Evolutionary conservation across 2,888 invertebrate genomes (phyloP).

Genomic region (Sacculina carcini): DNA sequence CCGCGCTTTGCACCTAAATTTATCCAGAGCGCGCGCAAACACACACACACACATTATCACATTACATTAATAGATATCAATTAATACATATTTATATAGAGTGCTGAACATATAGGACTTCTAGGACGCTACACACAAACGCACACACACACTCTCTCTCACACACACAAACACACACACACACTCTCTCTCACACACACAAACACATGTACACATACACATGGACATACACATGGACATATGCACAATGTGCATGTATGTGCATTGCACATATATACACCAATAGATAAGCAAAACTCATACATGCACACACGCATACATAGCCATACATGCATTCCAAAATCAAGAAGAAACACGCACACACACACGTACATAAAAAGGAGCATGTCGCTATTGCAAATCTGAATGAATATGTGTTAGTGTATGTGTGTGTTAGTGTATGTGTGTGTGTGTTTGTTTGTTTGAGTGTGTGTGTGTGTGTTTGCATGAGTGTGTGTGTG

Average conservation of each 20-base stretch:
- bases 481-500: too few species aligned
- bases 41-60: too few species aligned
- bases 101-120: neutral
- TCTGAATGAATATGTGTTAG: too few species aligned
- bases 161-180: neutral
- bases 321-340: too few species aligned
- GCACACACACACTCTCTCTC: neutral
- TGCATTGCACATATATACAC: neutral
- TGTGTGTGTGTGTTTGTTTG: too few species aligned
- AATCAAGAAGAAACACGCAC: too few species aligned
- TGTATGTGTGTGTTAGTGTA: too few species aligned
- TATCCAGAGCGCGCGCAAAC: too few species aligned
- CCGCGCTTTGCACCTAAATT: too few species aligned
- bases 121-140: neutral
- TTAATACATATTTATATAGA: neutral
- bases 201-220: slow-evolving; percentile 3
- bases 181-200: neutral
- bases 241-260: neutral
- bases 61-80: neutral
- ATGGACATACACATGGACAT: slow-evolving; percentile 3
- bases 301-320: neutral
- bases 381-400: too few species aligned
- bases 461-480: too few species aligned
- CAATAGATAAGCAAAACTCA: neutral
- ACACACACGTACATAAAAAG: too few species aligned